Conservation (phyloP, 2,113 vertebrate species). For the Oriolus oriolus region DNA sequence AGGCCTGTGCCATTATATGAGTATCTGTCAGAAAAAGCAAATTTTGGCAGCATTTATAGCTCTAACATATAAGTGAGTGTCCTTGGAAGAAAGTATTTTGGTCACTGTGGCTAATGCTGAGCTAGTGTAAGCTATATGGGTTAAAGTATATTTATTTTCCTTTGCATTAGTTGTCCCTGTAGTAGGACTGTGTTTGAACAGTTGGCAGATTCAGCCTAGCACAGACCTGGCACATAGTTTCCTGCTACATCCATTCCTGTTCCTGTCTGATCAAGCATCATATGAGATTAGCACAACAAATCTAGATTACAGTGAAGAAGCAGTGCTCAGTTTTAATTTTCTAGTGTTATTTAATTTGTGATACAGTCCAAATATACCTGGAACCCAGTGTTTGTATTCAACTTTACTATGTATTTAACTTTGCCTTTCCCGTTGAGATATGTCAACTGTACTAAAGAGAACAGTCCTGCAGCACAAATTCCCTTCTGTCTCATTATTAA, state of each 20-base stretch:
- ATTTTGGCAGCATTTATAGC: background rate
- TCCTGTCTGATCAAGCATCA: background rate
- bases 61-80: background rate
- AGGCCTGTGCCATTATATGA: background rate
- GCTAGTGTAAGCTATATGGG: background rate
- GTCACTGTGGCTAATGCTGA: background rate
- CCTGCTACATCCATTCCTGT: background rate
- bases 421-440: background rate
- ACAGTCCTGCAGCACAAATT: background rate
- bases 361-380: background rate
- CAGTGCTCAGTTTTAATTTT: background rate
- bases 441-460: background rate
- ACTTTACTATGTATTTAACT: background rate
- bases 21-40: background rate
- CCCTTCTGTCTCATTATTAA: background rate
- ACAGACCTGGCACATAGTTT: background rate
- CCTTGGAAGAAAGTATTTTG: background rate
- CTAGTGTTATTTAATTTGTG: background rate
- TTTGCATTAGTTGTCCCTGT: background rate
- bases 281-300: background rate
- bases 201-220: background rate
- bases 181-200: background rate
- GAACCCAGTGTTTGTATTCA: background rate
- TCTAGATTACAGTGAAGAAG: background rate
- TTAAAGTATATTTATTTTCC: background rate